Conservation (phyloP, 2,888 invertebrate genomes). For the Spodoptera littoralis region DNA sequence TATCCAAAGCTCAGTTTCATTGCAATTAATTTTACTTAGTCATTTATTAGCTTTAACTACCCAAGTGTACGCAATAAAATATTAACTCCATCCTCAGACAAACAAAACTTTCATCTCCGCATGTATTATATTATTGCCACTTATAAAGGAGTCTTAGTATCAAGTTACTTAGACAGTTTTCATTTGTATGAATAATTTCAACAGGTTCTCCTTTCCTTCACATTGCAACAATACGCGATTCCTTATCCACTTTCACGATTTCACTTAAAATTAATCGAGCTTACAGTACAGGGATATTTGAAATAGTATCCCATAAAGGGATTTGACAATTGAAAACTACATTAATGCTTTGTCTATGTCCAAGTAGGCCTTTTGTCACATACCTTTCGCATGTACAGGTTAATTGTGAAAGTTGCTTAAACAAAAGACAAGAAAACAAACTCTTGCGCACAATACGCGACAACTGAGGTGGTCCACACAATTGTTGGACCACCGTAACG, state of each 20-base stretch:
- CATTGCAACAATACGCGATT: constrained; percentile 18
- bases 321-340: constrained; percentile 29
- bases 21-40: too few relatives aligned
- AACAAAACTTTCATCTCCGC: constrained; percentile 28
- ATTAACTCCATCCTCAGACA: constrained; percentile 9
- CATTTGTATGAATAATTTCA: constrained; percentile 42
- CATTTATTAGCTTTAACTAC: too few relatives aligned
- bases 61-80: neutral
- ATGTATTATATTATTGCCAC: constrained; percentile 12
- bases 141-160: constrained; percentile 33
- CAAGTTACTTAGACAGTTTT: constrained; percentile 38
- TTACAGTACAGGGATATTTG: constrained; percentile 11
- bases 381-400: constrained; percentile 70
- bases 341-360: constrained; percentile 43
- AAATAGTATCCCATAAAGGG: constrained; percentile 28
- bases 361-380: constrained; percentile 43
- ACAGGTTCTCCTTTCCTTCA: constrained; percentile 28
- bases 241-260: constrained; percentile 33
- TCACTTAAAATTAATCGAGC: constrained; percentile 44
- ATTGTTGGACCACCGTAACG: constrained; percentile 75
- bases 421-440: constrained; percentile 72
- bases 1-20: too few relatives aligned
- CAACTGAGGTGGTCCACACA: constrained; percentile 73
- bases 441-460: constrained; percentile 65
- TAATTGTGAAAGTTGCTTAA: constrained; percentile 85